Base-by-base conservation (phyloP, 2,888 invertebrate genomes). In the Ectemnius cavifrons region DNA sequence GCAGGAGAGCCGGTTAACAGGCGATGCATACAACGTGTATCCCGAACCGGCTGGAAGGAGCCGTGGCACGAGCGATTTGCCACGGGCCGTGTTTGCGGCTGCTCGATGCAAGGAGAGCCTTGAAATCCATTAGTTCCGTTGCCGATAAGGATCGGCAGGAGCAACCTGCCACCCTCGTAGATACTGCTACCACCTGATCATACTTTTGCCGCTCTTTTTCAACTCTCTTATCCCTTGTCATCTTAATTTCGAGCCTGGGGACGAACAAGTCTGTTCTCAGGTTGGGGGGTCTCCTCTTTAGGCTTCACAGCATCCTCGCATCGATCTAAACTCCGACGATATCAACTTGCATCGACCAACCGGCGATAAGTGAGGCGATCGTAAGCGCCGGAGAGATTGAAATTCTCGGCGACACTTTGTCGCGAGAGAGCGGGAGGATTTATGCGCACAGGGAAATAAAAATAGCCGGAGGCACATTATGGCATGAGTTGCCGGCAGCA, bases 61-160 rank as follows among this genome's bases (percentile, higher is more conserved):
- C 60, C 71, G 77, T 67, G 75, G 76, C 84, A 77, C 77, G 77
- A 79, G 77, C 78, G 78, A 81, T 80, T 85, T 65, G 75, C 70
- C 75, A 71, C 75, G 72, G 75, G 63, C 52, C 67, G 61, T 78
- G 70, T 78, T 78, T 70, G 73, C 76, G 52, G 57, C 73, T 71
- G 46, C 62, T 59, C 63, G 74, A 69, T 60, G 62, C 75, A 66
- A 71, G 73, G 69, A 75, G 71, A 77, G 69, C 77, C 79, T 79
- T 79, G 79, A 85, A 86, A 85, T 85, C 80, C 78, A 84, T 84
- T 84, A 79, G 82, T 85, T 79, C 79, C 80, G 80, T 80, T 79
- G 80, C 76, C 83, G 74, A 81, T 67, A 60, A 64, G 63, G 66
- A 75, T 78, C 67, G 16, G 8, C 37, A 63, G 71, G 59, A 78